phyloP scores from a whole-genome alignment of 2,797 vertebrate genomes.

The Poecilia velifera region DNA sequence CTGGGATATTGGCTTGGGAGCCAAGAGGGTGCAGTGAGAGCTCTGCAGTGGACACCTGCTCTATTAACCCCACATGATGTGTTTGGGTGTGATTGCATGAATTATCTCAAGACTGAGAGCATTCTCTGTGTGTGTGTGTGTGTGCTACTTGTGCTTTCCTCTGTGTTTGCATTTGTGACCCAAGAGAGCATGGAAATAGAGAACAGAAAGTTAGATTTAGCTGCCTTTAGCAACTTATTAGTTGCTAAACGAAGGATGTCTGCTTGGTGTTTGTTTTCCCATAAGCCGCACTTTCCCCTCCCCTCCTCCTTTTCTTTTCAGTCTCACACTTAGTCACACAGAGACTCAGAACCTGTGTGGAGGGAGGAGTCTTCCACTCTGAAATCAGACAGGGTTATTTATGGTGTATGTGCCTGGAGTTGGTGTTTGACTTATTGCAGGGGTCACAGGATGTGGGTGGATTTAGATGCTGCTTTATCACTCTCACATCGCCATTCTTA shows the following conservation, averaged over 20 bases:
- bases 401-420: slow-evolving; percentile 63
- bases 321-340: slow-evolving; percentile 43
- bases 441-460: slow-evolving; percentile 75
- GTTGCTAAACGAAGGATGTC: slow-evolving; percentile 31
- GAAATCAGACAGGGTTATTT: slow-evolving; percentile 69
- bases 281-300: neutral
- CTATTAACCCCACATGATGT: slow-evolving; percentile 75
- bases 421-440: slow-evolving; percentile 77
- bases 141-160: slow-evolving; percentile 38
- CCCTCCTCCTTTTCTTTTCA: neutral
- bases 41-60: slow-evolving; percentile 78
- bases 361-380: slow-evolving; percentile 42
- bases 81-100: slow-evolving; percentile 59
- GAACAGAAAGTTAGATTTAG: slow-evolving; percentile 38
- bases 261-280: slow-evolving; percentile 53
- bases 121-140: slow-evolving; percentile 8
- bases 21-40: slow-evolving; percentile 53
- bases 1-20: slow-evolving; percentile 55
- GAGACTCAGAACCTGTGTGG: slow-evolving; percentile 46
- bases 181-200: slow-evolving; percentile 32
- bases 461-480: slow-evolving; percentile 78
- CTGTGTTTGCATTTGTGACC: slow-evolving; percentile 16
- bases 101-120: slow-evolving; percentile 41
- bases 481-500: slow-evolving; percentile 73
- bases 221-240: slow-evolving; percentile 37